Evolutionary conservation across 2,888 invertebrate species (phyloP).

Genomic region (Dichetophora obliterata): DNA sequence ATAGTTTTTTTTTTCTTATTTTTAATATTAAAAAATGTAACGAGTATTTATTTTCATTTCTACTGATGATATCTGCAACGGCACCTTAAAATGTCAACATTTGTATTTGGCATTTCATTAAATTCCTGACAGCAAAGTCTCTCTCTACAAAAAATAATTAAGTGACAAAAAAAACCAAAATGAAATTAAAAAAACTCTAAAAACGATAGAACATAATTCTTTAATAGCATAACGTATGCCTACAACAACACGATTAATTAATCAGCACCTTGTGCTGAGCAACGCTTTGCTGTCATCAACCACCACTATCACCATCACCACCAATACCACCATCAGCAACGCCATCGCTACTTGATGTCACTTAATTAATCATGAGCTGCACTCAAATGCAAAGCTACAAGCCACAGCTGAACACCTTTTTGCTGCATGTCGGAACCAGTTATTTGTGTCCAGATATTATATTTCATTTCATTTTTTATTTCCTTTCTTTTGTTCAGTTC

Average conservation of each 20-base stretch:
- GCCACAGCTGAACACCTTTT: background rate
- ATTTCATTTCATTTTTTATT: background rate
- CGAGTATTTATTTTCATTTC: too few relatives aligned
- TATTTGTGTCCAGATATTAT: too few relatives aligned
- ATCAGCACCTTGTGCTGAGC: slow-evolving; percentile 10
- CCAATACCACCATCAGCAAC: too few relatives aligned
- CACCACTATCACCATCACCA: background rate
- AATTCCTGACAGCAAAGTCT: background rate
- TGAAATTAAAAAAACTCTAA: background rate
- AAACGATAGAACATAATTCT: background rate
- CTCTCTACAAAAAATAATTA: background rate
- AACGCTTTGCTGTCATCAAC: background rate
- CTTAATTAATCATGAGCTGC: slow-evolving; percentile 12
- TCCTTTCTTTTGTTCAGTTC: background rate
- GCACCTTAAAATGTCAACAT: too few relatives aligned
- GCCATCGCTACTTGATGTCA: background rate
- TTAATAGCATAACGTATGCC: slow-evolving; percentile 6
- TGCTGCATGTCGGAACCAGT: too few relatives aligned
- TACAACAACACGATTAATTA: slow-evolving; percentile 14
- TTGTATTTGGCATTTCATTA: too few relatives aligned
- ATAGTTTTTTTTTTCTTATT: too few relatives aligned
- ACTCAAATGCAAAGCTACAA: background rate
- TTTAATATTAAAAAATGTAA: too few relatives aligned
- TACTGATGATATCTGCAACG: too few relatives aligned
- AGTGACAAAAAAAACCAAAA: background rate